Evolutionary conservation across 2,113 vertebrate genomes (phyloP).

Genomic region (Zosterops borbonicus): DNA sequence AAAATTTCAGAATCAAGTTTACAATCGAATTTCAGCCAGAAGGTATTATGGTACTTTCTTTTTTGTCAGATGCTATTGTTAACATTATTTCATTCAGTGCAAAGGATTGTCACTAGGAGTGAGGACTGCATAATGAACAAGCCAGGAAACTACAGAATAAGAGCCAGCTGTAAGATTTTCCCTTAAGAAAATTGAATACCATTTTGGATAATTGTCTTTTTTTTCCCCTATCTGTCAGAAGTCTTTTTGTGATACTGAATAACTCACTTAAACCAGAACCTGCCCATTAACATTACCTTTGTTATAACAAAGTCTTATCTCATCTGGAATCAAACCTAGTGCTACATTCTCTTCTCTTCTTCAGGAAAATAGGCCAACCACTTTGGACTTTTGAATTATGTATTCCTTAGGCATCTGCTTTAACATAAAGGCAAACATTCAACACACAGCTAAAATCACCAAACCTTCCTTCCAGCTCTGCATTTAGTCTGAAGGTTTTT

Average conservation of each 20-base stretch:
- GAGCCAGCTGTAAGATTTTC: not conserved
- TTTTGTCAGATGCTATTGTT: not conserved
- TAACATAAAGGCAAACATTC: not conserved
- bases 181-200: not conserved
- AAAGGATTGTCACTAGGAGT: not conserved
- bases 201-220: not conserved
- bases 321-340: conserved; percentile 42
- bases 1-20: not conserved
- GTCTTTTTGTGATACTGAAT: conserved; percentile 3
- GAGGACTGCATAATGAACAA: not conserved
- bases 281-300: conserved; percentile 10
- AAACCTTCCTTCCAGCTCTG: not conserved
- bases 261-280: conserved; percentile 29
- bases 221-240: not conserved
- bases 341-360: conserved; percentile 5
- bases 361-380: conserved; percentile 39
- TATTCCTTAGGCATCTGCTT: conserved; percentile 14
- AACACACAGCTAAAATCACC: not conserved
- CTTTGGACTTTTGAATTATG: conserved; percentile 33
- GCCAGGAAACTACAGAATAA: not conserved
- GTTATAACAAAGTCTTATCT: conserved; percentile 34
- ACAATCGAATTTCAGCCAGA: not conserved
- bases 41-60: not conserved
- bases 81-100: not conserved
- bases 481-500: not conserved